phyloP scores from a whole-genome alignment of 23 tunicate species.

The Styela clava region DNA sequence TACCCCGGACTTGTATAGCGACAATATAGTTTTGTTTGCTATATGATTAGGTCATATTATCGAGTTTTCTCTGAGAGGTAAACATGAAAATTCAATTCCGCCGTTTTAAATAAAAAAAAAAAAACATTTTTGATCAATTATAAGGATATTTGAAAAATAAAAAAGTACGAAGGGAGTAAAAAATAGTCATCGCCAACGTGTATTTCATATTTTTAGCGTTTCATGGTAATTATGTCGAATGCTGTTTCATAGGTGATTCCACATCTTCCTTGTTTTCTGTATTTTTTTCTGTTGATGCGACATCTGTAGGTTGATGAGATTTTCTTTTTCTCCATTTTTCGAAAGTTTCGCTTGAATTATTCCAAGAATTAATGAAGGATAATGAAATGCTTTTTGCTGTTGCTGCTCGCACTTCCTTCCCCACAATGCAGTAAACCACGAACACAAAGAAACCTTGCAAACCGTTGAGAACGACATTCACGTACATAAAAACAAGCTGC shows the following conservation, averaged over 20 bases:
- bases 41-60: too few relatives aligned
- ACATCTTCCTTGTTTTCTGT: neutral
- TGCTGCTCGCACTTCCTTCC: conserved; percentile 8
- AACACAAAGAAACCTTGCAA: conserved; percentile 11
- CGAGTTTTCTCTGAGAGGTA: too few relatives aligned
- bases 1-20: too few relatives aligned
- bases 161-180: too few relatives aligned
- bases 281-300: neutral
- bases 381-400: neutral
- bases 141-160: too few relatives aligned
- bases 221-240: too few relatives aligned
- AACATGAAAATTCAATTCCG: too few relatives aligned
- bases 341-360: neutral
- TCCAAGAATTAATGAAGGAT: neutral
- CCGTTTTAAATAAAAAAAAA: too few relatives aligned
- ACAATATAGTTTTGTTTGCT: too few relatives aligned
- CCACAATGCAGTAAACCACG: conserved; percentile 1
- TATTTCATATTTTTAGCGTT: too few relatives aligned
- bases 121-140: too few relatives aligned
- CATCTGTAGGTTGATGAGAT: neutral
- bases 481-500: conserved; percentile 2
- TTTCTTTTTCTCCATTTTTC: neutral
- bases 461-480: neutral
- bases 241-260: neutral
- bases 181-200: too few relatives aligned